Percentiles rank a stretch among this genome's conserved stretches.
Evolutionary conservation across 2,797 vertebrate species (phyloP).

Genomic region (Catostomus latipinnis): DNA sequence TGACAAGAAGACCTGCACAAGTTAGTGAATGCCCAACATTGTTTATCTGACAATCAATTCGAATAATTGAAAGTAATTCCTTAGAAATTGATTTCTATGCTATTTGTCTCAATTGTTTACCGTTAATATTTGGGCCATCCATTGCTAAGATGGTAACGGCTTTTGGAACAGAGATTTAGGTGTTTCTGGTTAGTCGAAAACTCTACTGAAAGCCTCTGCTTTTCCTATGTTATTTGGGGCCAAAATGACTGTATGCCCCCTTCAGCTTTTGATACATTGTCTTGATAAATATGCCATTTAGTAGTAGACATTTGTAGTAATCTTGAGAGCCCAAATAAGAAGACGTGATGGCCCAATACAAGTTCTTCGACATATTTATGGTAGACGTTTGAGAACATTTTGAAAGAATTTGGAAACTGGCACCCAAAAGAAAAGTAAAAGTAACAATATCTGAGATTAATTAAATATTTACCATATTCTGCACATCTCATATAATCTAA

Average conservation of each 20-base stretch:
- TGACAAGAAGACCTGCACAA: constrained; percentile 80
- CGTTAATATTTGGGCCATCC: background rate
- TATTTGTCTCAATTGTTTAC: constrained; percentile 8
- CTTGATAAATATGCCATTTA: too few relatives aligned
- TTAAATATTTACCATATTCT: too few relatives aligned
- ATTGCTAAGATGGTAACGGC: background rate
- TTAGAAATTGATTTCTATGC: background rate
- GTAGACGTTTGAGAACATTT: background rate
- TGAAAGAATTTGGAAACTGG: background rate
- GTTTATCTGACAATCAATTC: constrained; percentile 1
- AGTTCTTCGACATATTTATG: background rate
- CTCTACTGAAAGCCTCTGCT: too few relatives aligned
- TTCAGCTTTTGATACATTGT: too few relatives aligned
- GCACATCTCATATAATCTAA: background rate
- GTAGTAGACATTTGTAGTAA: too few relatives aligned
- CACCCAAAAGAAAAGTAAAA: background rate
- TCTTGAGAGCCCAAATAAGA: too few relatives aligned
- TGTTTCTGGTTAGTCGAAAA: too few relatives aligned
- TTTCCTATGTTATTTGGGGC: too few relatives aligned
- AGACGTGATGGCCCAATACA: background rate
- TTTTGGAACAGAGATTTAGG: too few relatives aligned
- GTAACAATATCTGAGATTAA: background rate
- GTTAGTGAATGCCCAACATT: constrained; percentile 65
- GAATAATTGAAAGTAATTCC: background rate
- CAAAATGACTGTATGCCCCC: too few relatives aligned